phyloP scores from a whole-genome alignment of 2,113 vertebrate species.

The Centropus bengalensis region DNA sequence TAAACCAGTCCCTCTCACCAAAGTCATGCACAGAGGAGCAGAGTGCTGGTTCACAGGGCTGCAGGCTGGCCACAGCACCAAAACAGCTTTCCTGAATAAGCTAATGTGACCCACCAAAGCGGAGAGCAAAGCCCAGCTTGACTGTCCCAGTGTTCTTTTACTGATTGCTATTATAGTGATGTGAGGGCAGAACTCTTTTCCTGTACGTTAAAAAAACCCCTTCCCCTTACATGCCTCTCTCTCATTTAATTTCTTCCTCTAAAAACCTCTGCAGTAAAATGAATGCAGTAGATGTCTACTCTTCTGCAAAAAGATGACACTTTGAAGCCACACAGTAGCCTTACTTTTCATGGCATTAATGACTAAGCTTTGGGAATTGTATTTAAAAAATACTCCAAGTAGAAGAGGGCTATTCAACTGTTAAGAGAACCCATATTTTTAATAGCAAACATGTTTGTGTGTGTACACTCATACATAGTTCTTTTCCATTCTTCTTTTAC shows the following conservation, averaged over 20 bases:
- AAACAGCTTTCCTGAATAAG: neutral
- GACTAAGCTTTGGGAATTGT: conserved; percentile 52
- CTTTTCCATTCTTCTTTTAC: neutral
- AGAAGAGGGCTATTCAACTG: conserved; percentile 20
- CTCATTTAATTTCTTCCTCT: conserved; percentile 43
- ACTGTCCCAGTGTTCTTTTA: neutral
- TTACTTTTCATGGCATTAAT: conserved; percentile 34
- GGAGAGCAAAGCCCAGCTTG: conserved; percentile 17
- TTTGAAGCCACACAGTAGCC: conserved; percentile 48
- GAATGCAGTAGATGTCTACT: conserved; percentile 24
- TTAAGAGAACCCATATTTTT: conserved; percentile 47
- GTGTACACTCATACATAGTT: neutral
- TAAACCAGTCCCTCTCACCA: neutral
- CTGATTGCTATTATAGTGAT: neutral
- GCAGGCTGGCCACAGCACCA: neutral
- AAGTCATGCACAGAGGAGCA: neutral
- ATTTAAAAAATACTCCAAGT: conserved; percentile 49
- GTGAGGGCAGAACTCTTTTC: conserved; percentile 3
- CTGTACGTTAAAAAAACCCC: neutral
- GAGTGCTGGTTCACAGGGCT: neutral
- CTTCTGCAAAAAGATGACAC: conserved; percentile 40
- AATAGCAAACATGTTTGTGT: neutral
- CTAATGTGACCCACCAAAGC: neutral
- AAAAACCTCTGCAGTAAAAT: conserved; percentile 46
- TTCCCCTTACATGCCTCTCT: neutral